These are phyloP conservation scores for Thecophora atra DNA, from an alignment of 2,888 invertebrate species.

Conservation along the genomic window DNA sequence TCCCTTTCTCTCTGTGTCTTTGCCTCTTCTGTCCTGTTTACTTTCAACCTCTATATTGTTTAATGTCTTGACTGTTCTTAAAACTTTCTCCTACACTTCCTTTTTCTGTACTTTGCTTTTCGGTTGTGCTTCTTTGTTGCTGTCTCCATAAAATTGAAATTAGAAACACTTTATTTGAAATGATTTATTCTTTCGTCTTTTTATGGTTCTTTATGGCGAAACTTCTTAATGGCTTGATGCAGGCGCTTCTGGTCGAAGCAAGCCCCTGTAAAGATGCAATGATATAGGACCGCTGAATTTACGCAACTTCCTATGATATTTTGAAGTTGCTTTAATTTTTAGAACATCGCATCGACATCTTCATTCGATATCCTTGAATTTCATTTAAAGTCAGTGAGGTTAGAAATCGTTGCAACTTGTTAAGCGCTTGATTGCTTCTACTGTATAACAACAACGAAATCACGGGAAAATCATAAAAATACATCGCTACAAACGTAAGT, in stretches of 20 bases:
- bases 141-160: background rate
- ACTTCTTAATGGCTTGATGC: too few relatives aligned
- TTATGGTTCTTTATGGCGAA: too few relatives aligned
- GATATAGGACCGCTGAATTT: background rate
- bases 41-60: too few relatives aligned
- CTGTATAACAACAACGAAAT: background rate
- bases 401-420: constrained; percentile 9
- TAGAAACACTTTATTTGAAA: background rate
- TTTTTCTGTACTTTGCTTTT: background rate
- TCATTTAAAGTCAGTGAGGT: background rate
- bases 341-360: background rate
- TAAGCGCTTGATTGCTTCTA: constrained; percentile 6
- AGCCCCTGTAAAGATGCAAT: constrained; percentile 1
- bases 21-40: background rate
- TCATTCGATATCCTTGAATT: background rate
- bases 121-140: background rate
- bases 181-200: too few relatives aligned
- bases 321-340: background rate
- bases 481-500: background rate
- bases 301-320: background rate
- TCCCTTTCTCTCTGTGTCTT: constrained; percentile 5
- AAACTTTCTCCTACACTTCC: background rate
- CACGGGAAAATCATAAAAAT: background rate
- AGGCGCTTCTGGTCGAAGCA: background rate
- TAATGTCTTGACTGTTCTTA: background rate